phyloP scores from a whole-genome alignment of 2,797 vertebrate genomes.

The Sciurus vulgaris region DNA sequence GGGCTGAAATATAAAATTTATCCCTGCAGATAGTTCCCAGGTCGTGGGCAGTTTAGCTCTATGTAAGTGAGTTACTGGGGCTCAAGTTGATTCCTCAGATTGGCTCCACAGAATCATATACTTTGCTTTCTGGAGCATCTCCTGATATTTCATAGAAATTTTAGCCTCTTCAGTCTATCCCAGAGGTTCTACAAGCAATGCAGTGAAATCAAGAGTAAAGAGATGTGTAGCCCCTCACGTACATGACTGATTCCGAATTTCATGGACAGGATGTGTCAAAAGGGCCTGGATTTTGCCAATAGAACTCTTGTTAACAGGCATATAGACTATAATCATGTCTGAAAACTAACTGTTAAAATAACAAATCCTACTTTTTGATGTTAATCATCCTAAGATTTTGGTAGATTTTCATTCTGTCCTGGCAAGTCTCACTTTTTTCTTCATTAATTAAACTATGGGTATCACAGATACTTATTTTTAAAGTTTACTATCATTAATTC shows the following conservation, averaged over 20 bases:
- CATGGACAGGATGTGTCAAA: not conserved
- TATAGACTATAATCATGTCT: not conserved
- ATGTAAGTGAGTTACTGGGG: not conserved
- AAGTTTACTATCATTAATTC: constrained; percentile 50
- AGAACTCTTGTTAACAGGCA: not conserved
- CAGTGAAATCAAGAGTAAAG: constrained; percentile 49
- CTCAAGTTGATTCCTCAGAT: not conserved
- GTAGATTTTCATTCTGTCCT: constrained; percentile 5
- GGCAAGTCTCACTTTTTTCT: not conserved
- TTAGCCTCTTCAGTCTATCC: not conserved
- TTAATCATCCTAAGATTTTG: constrained; percentile 11
- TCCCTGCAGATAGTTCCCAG: not conserved
- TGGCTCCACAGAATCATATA: no score
- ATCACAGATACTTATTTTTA: not conserved
- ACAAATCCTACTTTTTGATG: not conserved
- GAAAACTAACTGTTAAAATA: not conserved
- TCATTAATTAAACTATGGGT: not conserved
- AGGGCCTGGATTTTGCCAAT: not conserved
- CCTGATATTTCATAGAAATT: not conserved
- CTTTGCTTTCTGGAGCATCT: constrained; percentile 32
- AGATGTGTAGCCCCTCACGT: not conserved
- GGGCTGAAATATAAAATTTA: constrained; percentile 30
- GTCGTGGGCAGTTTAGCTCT: not conserved
- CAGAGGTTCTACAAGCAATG: not conserved
- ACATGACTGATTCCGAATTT: not conserved